A percentile compares a stretch with the other conserved stretches of the same genome.
These are phyloP conservation scores for Melanerpes aurifrons DNA, from an alignment of 2,113 vertebrate species.

Conservation along the genomic window DNA sequence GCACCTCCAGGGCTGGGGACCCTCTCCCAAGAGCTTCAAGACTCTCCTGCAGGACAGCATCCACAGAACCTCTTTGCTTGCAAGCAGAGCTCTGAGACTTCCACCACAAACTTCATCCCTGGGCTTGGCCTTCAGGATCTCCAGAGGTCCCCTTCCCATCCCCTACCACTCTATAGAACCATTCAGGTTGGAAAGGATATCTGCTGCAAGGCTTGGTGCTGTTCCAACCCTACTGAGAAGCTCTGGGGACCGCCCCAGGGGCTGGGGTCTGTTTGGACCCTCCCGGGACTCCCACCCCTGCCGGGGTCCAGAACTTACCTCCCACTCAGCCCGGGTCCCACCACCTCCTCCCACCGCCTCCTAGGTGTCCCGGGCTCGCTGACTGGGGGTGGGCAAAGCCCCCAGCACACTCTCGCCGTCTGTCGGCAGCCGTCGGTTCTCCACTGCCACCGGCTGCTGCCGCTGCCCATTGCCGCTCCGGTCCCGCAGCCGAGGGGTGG, in stretches of 20 bases:
- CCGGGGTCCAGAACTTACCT: not conserved
- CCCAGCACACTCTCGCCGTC: constrained; percentile 60
- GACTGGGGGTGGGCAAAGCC: not conserved
- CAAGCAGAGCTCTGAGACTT: not conserved
- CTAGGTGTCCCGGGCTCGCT: not conserved
- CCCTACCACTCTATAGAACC: no score
- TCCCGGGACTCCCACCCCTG: no score
- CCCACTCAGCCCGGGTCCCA: not conserved
- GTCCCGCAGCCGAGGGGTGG: not conserved
- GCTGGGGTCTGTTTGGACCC: no score
- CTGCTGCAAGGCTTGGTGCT: no score
- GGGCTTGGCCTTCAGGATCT: no score
- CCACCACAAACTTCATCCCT: not conserved
- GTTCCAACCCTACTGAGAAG: no score
- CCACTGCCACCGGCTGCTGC: constrained; percentile 43
- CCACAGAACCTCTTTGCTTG: not conserved
- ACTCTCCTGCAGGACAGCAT: no score
- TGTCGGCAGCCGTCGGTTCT: not conserved
- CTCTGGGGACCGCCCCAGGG: not conserved
- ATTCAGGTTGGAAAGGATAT: no score
- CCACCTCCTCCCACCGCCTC: constrained; percentile 16
- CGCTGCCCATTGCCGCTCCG: constrained; percentile 69
- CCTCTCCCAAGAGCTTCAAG: no score
- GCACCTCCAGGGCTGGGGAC: no score
- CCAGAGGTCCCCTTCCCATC: no score